Percentiles rank a stretch among this genome's conserved stretches.
phyloP scores from a whole-genome alignment of 1,140 invertebrate species.

The Sarcophaga peregrina region DNA sequence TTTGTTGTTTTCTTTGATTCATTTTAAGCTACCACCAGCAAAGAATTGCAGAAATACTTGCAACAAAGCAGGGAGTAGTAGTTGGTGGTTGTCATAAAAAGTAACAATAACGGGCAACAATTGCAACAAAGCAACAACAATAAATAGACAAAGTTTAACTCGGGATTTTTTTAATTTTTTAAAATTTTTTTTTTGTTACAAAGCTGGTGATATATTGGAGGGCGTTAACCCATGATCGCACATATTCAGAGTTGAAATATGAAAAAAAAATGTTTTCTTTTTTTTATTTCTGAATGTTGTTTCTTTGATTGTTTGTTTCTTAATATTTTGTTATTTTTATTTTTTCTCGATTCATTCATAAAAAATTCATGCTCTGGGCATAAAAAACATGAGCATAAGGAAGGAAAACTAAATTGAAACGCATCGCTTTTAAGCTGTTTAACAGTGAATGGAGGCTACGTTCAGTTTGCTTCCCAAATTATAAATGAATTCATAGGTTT shows the following conservation, averaged over 20 bases:
- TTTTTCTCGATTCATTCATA: constrained; percentile 7
- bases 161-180: background rate
- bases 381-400: background rate
- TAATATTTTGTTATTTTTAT: background rate
- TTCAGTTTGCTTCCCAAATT: background rate
- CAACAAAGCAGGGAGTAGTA: background rate
- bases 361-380: background rate
- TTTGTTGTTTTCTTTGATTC: too few relatives aligned
- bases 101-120: background rate
- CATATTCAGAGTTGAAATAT: background rate
- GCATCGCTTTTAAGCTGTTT: background rate
- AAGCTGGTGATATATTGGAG: constrained; percentile 32
- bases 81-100: background rate
- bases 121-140: background rate
- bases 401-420: constrained; percentile 7
- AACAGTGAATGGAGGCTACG: too few relatives aligned
- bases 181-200: background rate
- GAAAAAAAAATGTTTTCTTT: constrained; percentile 27
- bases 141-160: background rate
- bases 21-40: too few relatives aligned
- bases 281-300: constrained; percentile 16
- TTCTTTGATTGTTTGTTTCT: background rate
- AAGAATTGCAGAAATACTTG: too few relatives aligned
- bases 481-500: background rate
- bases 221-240: constrained; percentile 37